Base-by-base conservation (phyloP, 2,113 vertebrate species). In the Colaptes auratus region DNA sequence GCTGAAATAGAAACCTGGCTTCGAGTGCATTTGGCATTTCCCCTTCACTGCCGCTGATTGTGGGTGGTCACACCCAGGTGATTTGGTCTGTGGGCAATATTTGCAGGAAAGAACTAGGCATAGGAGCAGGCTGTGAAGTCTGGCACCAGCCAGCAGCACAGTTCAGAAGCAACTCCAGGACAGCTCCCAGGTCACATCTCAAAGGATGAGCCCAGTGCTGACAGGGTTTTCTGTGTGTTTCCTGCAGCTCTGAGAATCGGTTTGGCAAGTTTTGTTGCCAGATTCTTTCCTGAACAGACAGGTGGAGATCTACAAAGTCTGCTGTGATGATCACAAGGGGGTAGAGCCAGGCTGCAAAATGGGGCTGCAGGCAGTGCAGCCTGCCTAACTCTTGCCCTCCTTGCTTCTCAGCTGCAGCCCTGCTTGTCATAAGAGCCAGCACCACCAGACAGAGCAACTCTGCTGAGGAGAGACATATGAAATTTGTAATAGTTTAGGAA, bases 301-400 rank as follows among this genome's bases (percentile, higher is more conserved):
- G 11, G 8, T 10, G 24, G 21, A 44, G 46, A 15, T 17, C 65
- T 4, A 66, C 60, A 25, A 50, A 58, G 46, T 23, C 16, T 30
- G 5, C 46, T 2, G 0, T 2, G 56, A 25, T 3, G 55, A 19
- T 2, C 10, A 3, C 0, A 0, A 53, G 1, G 1, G 21, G 24
- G 50, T 31, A 27, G 52, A 52, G 28, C 12, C 0, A 2, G 69
- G 52, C 28, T 33, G 33, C 1, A 17, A n/a, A 63, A 15, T 1
- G 27, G 39, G 16, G 7, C 13, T 4, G 24, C 1, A 20, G 55
- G 23, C 52, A 33, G 1, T 1, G 44, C 6, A 6, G 19, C 59
- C 17, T 25, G 35, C 23, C 30, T 0, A 2, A 19, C 35, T 67
- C 27, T 5, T 27, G 24, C 18, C 36, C 12, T 31, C 25, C 12